These are phyloP conservation scores for Halcyon senegalensis DNA, from an alignment of 2,113 vertebrate genomes.

Conservation along the genomic window DNA sequence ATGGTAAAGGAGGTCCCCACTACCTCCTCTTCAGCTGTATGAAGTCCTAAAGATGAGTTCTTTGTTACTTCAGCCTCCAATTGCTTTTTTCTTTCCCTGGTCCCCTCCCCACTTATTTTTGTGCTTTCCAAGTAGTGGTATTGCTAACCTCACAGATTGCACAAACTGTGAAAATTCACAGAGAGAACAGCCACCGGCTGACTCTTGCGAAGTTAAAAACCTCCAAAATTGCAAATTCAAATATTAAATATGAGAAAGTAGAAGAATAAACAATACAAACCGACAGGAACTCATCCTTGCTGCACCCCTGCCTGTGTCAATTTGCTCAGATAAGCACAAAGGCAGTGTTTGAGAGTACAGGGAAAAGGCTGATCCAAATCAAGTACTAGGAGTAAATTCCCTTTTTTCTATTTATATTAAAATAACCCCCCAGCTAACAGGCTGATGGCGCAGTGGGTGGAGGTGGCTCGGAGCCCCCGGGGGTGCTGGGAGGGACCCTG, in stretches of 20 bases:
- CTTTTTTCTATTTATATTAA: neutral
- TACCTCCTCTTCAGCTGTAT: conserved; percentile 1
- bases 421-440: neutral
- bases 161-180: neutral
- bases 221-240: neutral
- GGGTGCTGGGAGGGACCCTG: neutral
- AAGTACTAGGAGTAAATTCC: neutral
- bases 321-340: neutral
- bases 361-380: neutral
- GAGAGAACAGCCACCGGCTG: neutral
- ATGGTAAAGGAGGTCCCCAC: conserved; percentile 21
- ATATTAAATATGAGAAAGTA: neutral
- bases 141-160: neutral
- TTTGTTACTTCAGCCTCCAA: conserved; percentile 23
- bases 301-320: neutral
- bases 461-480: neutral
- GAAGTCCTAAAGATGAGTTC: conserved; percentile 23
- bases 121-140: neutral
- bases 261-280: neutral
- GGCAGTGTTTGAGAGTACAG: neutral
- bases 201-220: neutral
- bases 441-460: neutral
- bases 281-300: neutral
- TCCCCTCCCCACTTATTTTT: neutral
- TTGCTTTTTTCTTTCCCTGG: neutral